Conservation (phyloP, 2,888 invertebrate genomes). For the Cistogaster globosa region DNA sequence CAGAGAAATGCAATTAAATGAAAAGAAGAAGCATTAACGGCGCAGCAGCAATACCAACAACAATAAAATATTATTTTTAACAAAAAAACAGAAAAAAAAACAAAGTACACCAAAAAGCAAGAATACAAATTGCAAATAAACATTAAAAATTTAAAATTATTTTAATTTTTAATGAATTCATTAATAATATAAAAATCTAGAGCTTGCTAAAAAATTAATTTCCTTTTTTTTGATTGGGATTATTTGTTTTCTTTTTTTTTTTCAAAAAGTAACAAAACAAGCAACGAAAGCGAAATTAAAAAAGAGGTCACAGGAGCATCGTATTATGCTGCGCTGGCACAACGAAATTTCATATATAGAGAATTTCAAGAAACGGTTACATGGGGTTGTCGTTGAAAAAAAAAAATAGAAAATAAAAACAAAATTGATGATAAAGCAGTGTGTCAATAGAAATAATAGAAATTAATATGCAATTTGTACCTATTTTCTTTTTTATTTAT, state of each 20-base stretch:
- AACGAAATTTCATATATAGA: slow-evolving; percentile 42
- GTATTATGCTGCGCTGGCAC: slow-evolving; percentile 66
- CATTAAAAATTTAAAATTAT: neutral
- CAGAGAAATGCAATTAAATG: slow-evolving; percentile 70
- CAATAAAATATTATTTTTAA: slow-evolving; percentile 23
- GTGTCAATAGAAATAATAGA: slow-evolving; percentile 25
- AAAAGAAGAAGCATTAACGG: slow-evolving; percentile 61
- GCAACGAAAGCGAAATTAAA: slow-evolving; percentile 25
- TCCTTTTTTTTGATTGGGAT: neutral
- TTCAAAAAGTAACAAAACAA: slow-evolving; percentile 33
- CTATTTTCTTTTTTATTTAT: neutral
- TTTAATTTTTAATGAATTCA: neutral
- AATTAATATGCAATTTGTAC: neutral
- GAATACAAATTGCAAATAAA: slow-evolving; percentile 37
- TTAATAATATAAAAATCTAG: neutral
- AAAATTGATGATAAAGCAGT: slow-evolving; percentile 40
- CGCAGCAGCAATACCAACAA: slow-evolving; percentile 67
- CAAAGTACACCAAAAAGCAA: slow-evolving; percentile 21
- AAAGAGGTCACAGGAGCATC: slow-evolving; percentile 71
- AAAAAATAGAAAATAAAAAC: slow-evolving; percentile 49
- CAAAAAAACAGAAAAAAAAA: slow-evolving; percentile 19
- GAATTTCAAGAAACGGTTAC: slow-evolving; percentile 34
- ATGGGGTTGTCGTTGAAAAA: slow-evolving; percentile 39
- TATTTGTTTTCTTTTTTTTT: slow-evolving; percentile 6
- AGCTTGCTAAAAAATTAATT: neutral